Conservation (phyloP, 2,888 invertebrate genomes). For the Branchinecta sandiegonensis region DNA sequence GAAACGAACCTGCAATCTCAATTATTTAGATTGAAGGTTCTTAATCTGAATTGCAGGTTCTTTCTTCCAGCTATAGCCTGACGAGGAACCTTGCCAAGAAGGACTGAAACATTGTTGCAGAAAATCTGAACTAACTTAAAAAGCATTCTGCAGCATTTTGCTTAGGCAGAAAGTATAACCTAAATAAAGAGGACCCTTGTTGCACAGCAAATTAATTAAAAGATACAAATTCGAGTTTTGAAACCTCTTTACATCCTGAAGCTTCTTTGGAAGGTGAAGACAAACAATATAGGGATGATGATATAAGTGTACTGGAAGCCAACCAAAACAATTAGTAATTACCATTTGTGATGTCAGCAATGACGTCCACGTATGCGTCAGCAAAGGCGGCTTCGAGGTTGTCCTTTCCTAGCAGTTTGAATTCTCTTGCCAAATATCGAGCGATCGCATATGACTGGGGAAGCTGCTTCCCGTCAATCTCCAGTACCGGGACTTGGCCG, state of each 20-base stretch:
- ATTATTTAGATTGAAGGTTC: too few relatives aligned
- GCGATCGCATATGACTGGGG: conserved; percentile 44
- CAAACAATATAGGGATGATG: too few relatives aligned
- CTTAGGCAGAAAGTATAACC: not conserved
- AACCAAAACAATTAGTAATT: conserved; percentile 26
- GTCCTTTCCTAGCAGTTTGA: conserved; percentile 41
- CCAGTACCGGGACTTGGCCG: conserved; percentile 44
- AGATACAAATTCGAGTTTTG: not conserved
- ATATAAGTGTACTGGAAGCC: too few relatives aligned
- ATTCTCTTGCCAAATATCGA: conserved; percentile 41
- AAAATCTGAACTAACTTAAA: too few relatives aligned
- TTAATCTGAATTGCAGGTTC: too few relatives aligned
- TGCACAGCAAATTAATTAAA: not conserved
- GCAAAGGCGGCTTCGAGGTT: conserved; percentile 43
- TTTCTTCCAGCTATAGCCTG: too few relatives aligned
- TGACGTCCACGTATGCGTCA: conserved; percentile 43
- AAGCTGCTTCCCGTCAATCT: conserved; percentile 42
- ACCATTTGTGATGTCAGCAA: conserved; percentile 43
- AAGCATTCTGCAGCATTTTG: not conserved
- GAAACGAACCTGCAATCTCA: too few relatives aligned
- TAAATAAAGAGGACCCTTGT: not conserved
- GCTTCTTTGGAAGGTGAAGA: too few relatives aligned
- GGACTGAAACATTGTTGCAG: too few relatives aligned
- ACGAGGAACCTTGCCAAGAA: too few relatives aligned
- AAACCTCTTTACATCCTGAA: too few relatives aligned